Percentiles rank a stretch among this genome's conserved stretches.
phyloP scores from a whole-genome alignment of 2,113 vertebrate genomes.

The Raphicerus campestris region DNA sequence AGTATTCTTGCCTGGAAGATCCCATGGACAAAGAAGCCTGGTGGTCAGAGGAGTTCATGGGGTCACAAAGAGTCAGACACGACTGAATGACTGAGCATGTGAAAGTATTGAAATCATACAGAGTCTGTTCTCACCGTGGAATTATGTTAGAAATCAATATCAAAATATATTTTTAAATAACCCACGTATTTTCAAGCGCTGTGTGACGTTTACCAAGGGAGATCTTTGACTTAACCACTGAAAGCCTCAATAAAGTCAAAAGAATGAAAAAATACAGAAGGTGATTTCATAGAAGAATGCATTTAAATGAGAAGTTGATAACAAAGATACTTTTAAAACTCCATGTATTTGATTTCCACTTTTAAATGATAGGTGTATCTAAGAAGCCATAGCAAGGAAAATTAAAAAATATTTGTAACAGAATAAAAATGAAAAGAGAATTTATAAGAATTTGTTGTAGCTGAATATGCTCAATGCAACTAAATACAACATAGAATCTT shows the following conservation, averaged over 20 bases:
- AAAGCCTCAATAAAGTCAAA: background rate
- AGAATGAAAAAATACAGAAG: background rate
- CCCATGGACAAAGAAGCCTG: background rate
- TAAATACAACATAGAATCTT: background rate
- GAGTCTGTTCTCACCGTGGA: background rate
- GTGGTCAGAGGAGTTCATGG: background rate
- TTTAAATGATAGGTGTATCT: background rate
- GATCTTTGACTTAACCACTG: background rate
- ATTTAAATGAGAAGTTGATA: background rate
- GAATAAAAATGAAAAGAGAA: background rate
- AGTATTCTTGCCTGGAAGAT: background rate
- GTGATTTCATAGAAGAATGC: background rate
- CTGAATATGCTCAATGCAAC: background rate
- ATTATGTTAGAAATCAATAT: background rate
- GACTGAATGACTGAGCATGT: background rate
- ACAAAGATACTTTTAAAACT: background rate
- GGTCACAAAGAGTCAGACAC: background rate
- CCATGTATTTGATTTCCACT: background rate
- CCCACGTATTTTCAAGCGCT: background rate
- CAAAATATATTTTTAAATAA: background rate
- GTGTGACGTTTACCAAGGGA: background rate
- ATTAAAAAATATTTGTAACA: background rate
- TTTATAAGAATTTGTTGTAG: background rate
- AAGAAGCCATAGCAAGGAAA: background rate
- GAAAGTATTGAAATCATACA: background rate